Base-by-base conservation (phyloP, 2,888 invertebrate species). In the Aphodius granarius region DNA sequence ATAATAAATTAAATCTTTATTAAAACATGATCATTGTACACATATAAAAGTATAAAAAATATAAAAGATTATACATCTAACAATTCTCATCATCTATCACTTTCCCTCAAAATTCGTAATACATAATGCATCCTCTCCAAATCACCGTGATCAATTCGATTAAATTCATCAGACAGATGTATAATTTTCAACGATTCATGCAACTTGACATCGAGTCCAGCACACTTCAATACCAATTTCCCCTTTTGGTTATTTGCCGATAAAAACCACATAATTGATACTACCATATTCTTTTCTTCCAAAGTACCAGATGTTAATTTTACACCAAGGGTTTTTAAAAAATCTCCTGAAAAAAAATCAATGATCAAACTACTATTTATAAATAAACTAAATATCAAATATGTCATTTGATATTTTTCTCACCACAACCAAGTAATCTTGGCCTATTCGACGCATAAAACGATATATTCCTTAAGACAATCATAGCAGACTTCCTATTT, bases 171-270 rank as follows among this genome's bases (percentile, higher is more conserved):
- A 63, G 83, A 82, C 62, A 88, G 81, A 73, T 87, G 85, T 68
- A 87, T 80, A 74, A 86, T 86, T 74, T 89, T 89, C 16, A 90
- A 82, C 20, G 86, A 84, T 75, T 89, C 88, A 76, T 88, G 87
- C 63, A 90, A 84, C 78, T 87, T 86, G 5, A 83, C 81, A 66
- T 89, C 87, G 64, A 91, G 84, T 19, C 89, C 88, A 2, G 88
- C 87, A 68, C 88, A 87, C 78, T 90, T 88, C 15, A 89, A 85
- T n/a, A 88, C 86, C 43, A 89, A 82, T 84, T 91, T 91, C 78
- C 91, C 92, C 86, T 91, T 91, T 80, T 93, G 93, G 82, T 91
- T 92, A 83, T 94, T 94, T 5, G 92, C 91, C 5, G 91, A 89
- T 68, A 94, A 82, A 0, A 92, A 89, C 93, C 93, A 93, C 0